Evolutionary conservation across 2,888 invertebrate genomes (phyloP), one percentile per base, ranked within the genome.

Genomic region (Drosophila paracracens): DNA sequence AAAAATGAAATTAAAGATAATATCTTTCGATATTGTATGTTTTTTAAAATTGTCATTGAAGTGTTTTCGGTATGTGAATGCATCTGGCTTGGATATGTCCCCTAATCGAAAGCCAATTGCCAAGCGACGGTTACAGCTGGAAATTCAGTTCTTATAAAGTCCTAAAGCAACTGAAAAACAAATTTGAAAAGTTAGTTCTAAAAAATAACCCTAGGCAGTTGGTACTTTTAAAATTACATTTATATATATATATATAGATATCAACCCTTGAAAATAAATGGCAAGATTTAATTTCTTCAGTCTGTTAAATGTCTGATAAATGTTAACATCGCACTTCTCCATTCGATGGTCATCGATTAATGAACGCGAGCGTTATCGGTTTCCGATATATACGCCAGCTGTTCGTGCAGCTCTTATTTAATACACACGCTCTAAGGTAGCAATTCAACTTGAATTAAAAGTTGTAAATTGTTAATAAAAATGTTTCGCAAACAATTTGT

Each of bases 41-140:
- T 4, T 21, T 3, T 21, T 46, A 1, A 13, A 46, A 25, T 46
- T 25, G 11, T 43, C 43, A 21, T 5, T 21, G 40, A 11, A 94
- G 95, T 84, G 96, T 96, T 4, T 95, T 98, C 91, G 98, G 98
- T 4, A 92, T 94, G 25, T 94, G 94, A 62, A 98, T 98, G 98
- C 95, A 96, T 87, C 91, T 97, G 50, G 94, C 95, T 27, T 97
- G 96, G 96, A 84, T 98, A 56, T 95, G 95, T 70, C 98, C 98
- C 11, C 96, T 96, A 89, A 93, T 97, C 38, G 82, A 93, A 27
- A 98, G 76, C 16, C 21, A 25, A 16, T 38, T 79, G 33, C 68
- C 80, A 2, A 33, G 51, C 0, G 68, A 76, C 25, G 68, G 80
- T 6, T 76, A 74, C n/a, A 43, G 21, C 6, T 57, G 63, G 60